Evolutionary conservation across 2,797 vertebrate genomes (phyloP).

Genomic region (Sebastolobus alascanus): DNA sequence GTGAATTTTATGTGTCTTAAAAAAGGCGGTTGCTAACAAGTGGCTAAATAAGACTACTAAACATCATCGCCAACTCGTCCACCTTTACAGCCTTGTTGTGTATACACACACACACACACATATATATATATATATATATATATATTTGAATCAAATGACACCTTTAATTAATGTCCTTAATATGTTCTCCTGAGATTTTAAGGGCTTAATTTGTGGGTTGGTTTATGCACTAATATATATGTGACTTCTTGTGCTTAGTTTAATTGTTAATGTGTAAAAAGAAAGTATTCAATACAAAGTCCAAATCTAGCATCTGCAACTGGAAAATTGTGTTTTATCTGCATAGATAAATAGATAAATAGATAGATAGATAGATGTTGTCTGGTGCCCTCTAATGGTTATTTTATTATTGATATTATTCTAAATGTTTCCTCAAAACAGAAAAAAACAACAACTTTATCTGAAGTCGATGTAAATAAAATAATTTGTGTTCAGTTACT

Average conservation of each 20-base stretch:
- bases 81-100: too few species aligned
- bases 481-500: neutral
- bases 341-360: neutral
- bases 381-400: slow-evolving; percentile 34
- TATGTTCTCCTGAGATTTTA: neutral
- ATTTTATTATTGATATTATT: neutral
- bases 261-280: too few species aligned
- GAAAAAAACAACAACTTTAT: neutral
- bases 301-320: neutral
- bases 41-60: too few species aligned
- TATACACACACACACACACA: too few species aligned
- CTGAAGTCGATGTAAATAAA: neutral
- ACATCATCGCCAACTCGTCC: fast-evolving
- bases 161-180: neutral
- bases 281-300: too few species aligned
- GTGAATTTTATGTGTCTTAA: too few species aligned
- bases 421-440: neutral
- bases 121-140: too few species aligned
- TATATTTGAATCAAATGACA: neutral
- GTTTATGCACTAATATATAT: too few species aligned
- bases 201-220: neutral
- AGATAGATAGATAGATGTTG: neutral
- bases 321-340: too few species aligned
- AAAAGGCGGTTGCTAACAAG: too few species aligned
- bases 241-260: too few species aligned